phyloP scores from a whole-genome alignment of 2,888 invertebrate genomes.

The Drosophila maculinotata region DNA sequence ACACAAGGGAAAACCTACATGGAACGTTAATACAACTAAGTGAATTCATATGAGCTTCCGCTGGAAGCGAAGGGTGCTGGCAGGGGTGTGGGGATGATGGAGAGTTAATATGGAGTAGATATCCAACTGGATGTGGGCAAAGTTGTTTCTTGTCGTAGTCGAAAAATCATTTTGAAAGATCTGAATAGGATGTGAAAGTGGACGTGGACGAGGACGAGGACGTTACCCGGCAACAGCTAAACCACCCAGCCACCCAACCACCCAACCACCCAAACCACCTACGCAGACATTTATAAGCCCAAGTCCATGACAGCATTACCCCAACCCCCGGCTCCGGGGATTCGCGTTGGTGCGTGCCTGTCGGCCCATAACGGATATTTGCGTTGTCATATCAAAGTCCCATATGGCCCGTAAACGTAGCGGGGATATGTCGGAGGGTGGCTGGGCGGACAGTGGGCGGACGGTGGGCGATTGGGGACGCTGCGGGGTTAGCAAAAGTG shows the following conservation, averaged over 20 bases:
- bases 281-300: conserved; percentile 30
- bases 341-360: conserved; percentile 70
- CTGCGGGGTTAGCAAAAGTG: conserved; percentile 57
- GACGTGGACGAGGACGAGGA: conserved; percentile 12
- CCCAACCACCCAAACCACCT: conserved; percentile 2
- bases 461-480: not conserved
- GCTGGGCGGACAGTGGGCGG: not conserved
- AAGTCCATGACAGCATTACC: conserved; percentile 38
- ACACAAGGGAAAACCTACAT: conserved; percentile 4
- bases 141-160: conserved; percentile 20
- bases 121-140: conserved; percentile 17
- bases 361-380: conserved; percentile 80
- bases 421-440: conserved; percentile 15
- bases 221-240: conserved; percentile 52
- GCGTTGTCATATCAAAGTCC: conserved; percentile 84
- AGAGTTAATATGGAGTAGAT: conserved; percentile 1
- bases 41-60: conserved; percentile 31
- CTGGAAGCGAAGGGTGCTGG: not conserved
- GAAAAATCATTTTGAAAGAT: conserved; percentile 36
- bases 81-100: not conserved
- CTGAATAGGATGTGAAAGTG: conserved; percentile 9
- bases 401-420: conserved; percentile 84
- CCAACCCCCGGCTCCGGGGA: conserved; percentile 10
- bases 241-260: conserved; percentile 13
- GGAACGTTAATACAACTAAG: conserved; percentile 28